phyloP scores from a whole-genome alignment of 2,888 invertebrate species.

The Athripsodes cinereus region DNA sequence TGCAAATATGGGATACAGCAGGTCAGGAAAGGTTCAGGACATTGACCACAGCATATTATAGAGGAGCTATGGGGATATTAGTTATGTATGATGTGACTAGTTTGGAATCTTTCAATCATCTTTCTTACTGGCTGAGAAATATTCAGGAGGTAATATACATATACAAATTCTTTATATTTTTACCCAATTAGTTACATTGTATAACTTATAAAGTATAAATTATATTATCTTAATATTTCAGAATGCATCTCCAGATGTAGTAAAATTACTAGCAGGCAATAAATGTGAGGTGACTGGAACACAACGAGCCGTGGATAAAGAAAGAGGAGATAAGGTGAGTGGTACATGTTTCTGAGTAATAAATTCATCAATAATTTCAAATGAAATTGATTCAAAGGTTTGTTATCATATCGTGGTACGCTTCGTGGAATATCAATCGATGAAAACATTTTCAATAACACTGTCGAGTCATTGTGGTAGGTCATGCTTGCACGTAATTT shows the following conservation, averaged over 20 bases:
- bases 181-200: neutral
- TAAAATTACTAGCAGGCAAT: constrained; percentile 79
- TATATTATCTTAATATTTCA: constrained; percentile 34
- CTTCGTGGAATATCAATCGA: no score
- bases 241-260: constrained; percentile 83
- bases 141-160: constrained; percentile 72
- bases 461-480: neutral
- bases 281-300: constrained; percentile 73
- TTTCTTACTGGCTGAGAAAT: constrained; percentile 85
- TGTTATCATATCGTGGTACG: no score
- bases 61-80: constrained; percentile 87
- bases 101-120: constrained; percentile 82
- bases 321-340: constrained; percentile 72
- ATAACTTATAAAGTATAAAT: neutral
- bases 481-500: neutral
- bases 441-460: neutral
- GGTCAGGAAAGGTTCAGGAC: constrained; percentile 73
- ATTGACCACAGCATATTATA: constrained; percentile 80
- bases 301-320: constrained; percentile 70
- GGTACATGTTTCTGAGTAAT: neutral
- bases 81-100: constrained; percentile 89
- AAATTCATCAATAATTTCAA: no score
- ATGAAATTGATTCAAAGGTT: no score
- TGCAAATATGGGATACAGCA: constrained; percentile 86
- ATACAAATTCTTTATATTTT: neutral